Percentiles rank a stretch among this genome's conserved stretches.
phyloP scores from a whole-genome alignment of 53 echinoderm and acorn worm species.

The Arbacia lixula region DNA sequence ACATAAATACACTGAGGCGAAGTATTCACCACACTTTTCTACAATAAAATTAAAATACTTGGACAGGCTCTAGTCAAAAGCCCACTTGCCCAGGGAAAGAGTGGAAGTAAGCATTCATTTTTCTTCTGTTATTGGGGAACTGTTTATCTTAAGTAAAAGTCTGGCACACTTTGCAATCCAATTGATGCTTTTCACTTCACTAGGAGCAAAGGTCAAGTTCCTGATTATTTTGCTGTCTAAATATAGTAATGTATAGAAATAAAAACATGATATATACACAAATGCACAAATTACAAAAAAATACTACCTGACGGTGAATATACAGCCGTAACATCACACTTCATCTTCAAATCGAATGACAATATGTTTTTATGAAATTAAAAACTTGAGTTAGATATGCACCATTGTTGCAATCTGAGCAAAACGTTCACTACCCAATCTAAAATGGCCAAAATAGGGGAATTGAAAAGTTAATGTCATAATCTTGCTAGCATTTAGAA shows the following conservation, averaged over 20 bases:
- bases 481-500: constrained; percentile 5
- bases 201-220: constrained; percentile 20
- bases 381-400: constrained; percentile 19
- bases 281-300: constrained; percentile 10
- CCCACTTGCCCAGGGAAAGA: constrained; percentile 23
- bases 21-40: no score
- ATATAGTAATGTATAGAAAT: constrained; percentile 13
- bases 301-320: constrained; percentile 11
- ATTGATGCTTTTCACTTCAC: constrained; percentile 15
- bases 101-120: constrained; percentile 4
- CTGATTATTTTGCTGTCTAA: constrained; percentile 10
- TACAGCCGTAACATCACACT: constrained; percentile 12
- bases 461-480: constrained; percentile 11
- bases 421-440: constrained; percentile 20
- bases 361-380: not conserved
- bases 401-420: constrained; percentile 23
- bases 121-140: constrained; percentile 6
- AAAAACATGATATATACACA: constrained; percentile 24
- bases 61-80: not conserved
- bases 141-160: constrained; percentile 21
- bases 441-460: constrained; percentile 12
- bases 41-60: constrained; percentile 21
- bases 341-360: not conserved
- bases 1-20: no score
- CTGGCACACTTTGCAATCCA: constrained; percentile 12